Base-by-base conservation (phyloP, 2,888 invertebrate genomes). In the Lamproptera curius region DNA sequence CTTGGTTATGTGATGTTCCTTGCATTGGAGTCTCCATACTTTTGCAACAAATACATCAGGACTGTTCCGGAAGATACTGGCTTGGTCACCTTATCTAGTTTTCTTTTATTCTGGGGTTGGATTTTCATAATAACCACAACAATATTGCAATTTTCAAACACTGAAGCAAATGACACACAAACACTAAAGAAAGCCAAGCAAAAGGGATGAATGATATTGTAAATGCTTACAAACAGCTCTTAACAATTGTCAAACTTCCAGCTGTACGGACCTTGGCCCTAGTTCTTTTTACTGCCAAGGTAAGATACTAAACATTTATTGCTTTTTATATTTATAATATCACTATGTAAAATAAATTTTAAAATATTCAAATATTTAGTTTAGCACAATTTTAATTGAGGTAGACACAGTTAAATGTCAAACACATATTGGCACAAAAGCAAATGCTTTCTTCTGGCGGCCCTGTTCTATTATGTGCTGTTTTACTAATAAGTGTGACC, bases 1-100 rank as follows among this genome's bases (percentile, higher is more conserved):
- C 88, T 99, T 1, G 98, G 99, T 52, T 98, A 98, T 80, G 97
- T 98, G 0, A 89, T 98, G 9, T 99, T 99, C 75, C 91, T 99
- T 74, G 97, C 98, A 0, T 81, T 99, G 46, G 99, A 99, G 81
- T 99, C 99, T 0, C 90, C 95, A 17, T 95, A 95, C 63, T 99
- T 99, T 83, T 98, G 98, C 75, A 99, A 99, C 76, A 93, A 90
- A 54, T 99, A 98, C 74, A 76, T 99, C 26, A 90, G 99, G 47
- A 88, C 87, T 2, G 89, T 77, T 20, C 94, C 97, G 0, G 81
- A 90, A 53, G 86, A 91, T 0, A 88, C 90, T 33, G 98, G 97
- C 37, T 77, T 94, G 41, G 89, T 94, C 0, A 93, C 93, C 1
- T 73, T 94, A 38, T 87, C 92, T 10, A 95, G 95, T 58, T 99